phyloP scores from a whole-genome alignment of 1,140 invertebrate genomes.

The Trichomalopsis sarcophagae region DNA sequence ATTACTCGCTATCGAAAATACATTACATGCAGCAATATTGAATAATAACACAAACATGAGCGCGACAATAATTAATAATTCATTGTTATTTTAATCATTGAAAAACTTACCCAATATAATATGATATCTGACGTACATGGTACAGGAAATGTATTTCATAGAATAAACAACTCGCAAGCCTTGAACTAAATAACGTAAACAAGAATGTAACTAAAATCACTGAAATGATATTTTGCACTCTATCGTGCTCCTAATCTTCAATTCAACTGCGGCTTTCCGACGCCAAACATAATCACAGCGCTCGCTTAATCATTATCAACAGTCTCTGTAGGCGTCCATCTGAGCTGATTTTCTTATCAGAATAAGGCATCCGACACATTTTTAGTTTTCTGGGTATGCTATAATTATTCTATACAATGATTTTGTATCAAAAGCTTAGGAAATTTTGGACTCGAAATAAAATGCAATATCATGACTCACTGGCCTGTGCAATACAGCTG shows the following conservation, averaged over 20 bases:
- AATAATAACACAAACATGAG: no score
- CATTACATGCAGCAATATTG: no score
- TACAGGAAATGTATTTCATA: not conserved
- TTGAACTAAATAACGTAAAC: not conserved
- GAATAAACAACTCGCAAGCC: not conserved
- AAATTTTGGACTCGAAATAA: no score
- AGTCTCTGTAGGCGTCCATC: not conserved
- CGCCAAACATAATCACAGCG: slow-evolving; percentile 9
- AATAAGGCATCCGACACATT: not conserved
- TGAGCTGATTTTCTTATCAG: not conserved
- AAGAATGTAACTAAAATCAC: not conserved
- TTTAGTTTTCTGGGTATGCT: not conserved
- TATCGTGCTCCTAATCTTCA: slow-evolving; percentile 28
- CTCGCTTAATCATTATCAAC: slow-evolving; percentile 15
- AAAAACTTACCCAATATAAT: not conserved
- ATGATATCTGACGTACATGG: not conserved
- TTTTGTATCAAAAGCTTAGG: no score
- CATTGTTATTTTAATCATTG: no score
- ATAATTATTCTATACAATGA: no score
- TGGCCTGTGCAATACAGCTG: no score
- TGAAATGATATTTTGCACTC: slow-evolving; percentile 19
- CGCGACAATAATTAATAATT: no score
- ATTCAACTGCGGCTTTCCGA: slow-evolving; percentile 27
- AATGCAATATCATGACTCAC: no score
- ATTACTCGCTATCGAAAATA: no score